These are phyloP conservation scores for Myiozetetes cayanensis DNA, from an alignment of 2,113 vertebrate genomes.

Conservation along the genomic window DNA sequence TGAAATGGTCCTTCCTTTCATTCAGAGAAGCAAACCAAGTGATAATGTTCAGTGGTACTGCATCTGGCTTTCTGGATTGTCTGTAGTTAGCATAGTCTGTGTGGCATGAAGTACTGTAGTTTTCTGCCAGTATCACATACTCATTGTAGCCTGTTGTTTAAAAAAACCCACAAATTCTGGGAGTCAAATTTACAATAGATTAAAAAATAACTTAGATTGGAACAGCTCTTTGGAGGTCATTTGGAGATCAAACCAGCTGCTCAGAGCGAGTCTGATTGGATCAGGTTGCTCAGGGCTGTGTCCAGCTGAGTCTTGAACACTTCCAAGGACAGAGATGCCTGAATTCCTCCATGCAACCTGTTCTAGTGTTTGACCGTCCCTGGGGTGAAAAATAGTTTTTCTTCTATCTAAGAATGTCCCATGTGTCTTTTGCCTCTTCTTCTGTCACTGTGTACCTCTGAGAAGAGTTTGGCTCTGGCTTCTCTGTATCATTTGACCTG, in stretches of 20 bases:
- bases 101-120: neutral
- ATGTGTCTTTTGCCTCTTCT: neutral
- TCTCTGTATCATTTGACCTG: neutral
- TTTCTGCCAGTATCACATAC: neutral
- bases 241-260: neutral
- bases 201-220: neutral
- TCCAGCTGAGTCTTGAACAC: neutral
- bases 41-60: neutral
- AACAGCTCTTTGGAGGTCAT: neutral
- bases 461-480: neutral
- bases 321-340: neutral
- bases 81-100: neutral
- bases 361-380: neutral
- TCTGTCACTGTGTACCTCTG: neutral
- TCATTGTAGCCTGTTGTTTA: neutral
- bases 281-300: neutral
- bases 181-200: neutral
- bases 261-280: neutral
- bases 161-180: neutral
- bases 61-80: neutral
- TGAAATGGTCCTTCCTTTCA: neutral
- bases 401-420: neutral
- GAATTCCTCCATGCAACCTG: fast-evolving
- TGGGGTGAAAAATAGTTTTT: neutral
- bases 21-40: neutral